Evolutionary conservation across 2,888 invertebrate genomes (phyloP).

Genomic region (Lacanobia wlatinum): DNA sequence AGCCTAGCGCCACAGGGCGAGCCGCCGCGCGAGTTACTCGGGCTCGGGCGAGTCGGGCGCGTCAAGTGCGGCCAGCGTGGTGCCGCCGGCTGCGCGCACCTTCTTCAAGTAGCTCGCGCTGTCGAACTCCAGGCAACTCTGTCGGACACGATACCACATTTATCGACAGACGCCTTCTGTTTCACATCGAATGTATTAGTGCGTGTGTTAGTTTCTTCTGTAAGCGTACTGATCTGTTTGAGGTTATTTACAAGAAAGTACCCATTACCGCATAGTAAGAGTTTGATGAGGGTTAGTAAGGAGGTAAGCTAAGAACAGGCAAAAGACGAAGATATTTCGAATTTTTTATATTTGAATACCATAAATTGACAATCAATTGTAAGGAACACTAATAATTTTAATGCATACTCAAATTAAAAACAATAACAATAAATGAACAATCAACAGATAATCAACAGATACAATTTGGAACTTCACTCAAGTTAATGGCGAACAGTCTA

Average conservation of each 20-base stretch:
- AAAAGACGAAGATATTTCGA: conserved; percentile 79
- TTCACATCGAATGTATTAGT: conserved; percentile 30
- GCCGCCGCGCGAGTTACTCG: conserved; percentile 75
- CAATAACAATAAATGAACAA: conserved; percentile 72
- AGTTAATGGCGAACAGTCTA: conserved; percentile 75
- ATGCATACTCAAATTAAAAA: conserved; percentile 79
- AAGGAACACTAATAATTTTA: conserved; percentile 83
- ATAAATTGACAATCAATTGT: conserved; percentile 80
- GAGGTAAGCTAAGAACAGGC: conserved; percentile 79
- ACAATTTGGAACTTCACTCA: conserved; percentile 70
- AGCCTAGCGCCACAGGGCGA: conserved; percentile 36
- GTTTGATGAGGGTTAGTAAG: conserved; percentile 61
- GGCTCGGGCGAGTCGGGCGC: conserved; percentile 89
- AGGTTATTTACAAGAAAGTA: conserved; percentile 53
- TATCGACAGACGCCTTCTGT: conserved; percentile 54
- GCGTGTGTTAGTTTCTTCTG: conserved; percentile 53
- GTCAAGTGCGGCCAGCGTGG: conserved; percentile 84
- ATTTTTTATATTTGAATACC: conserved; percentile 82
- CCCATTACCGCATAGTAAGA: conserved; percentile 50
- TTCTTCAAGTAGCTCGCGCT: conserved; percentile 88
- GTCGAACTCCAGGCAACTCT: conserved; percentile 90
- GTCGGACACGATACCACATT: conserved; percentile 75
- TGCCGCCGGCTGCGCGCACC: conserved; percentile 84
- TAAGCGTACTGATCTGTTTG: conserved; percentile 27
- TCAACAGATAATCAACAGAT: conserved; percentile 70